Conservation (phyloP, 30 jellyfish, hydroid and myxozoan genomes). For the Calvadosia cruxmelitensis region DNA sequence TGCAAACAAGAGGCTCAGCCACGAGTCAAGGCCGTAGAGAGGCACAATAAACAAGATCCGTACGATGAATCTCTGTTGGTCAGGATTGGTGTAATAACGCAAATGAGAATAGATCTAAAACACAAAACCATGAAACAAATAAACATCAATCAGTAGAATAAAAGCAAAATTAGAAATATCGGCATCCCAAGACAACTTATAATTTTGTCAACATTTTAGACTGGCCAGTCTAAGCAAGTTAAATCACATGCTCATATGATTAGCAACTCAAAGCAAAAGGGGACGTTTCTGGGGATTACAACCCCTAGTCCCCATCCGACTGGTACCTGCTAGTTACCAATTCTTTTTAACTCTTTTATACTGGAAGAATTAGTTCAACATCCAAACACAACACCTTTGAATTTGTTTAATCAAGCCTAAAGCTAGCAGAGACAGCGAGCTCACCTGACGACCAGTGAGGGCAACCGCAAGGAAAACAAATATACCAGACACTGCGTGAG, state of each 20-base stretch:
- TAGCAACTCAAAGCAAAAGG: no score
- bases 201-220: no score
- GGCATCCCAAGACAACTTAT: background rate
- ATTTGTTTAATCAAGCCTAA: no score
- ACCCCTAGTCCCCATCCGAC: no score
- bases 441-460: background rate
- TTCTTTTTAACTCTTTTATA: no score
- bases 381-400: no score
- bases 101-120: slow-evolving; percentile 79
- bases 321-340: no score
- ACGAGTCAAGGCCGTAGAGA: slow-evolving; percentile 84
- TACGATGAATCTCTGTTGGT: slow-evolving; percentile 86
- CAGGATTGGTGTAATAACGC: slow-evolving; percentile 78
- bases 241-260: no score
- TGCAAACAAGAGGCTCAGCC: slow-evolving; percentile 75
- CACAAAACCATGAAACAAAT: slow-evolving; percentile 10
- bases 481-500: background rate
- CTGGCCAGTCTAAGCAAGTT: no score
- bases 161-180: background rate
- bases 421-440: no score
- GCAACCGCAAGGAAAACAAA: background rate
- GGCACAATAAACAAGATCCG: slow-evolving; percentile 91
- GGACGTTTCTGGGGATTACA: no score
- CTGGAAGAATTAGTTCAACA: no score
- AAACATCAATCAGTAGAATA: background rate